These are phyloP conservation scores for Dorcus hopei DNA, from an alignment of 2,888 invertebrate species.

Conservation along the genomic window DNA sequence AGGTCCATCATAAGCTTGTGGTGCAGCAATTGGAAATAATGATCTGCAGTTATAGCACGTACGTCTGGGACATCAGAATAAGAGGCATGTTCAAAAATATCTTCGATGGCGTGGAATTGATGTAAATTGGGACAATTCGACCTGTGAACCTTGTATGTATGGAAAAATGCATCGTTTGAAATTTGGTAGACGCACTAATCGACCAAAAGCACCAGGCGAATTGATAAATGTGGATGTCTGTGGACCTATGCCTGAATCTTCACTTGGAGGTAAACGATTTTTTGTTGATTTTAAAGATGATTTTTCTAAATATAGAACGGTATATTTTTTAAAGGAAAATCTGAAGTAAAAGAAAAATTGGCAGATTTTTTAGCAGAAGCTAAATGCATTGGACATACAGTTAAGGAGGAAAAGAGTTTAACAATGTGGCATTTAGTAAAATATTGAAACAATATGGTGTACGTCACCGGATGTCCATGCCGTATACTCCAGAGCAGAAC, in stretches of 20 bases:
- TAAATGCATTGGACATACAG: not conserved
- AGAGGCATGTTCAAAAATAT: constrained; percentile 18
- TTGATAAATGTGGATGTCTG: constrained; percentile 1
- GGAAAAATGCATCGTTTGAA: constrained; percentile 23
- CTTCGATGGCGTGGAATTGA: constrained; percentile 15
- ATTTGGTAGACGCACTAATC: constrained; percentile 5
- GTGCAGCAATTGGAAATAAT: not conserved
- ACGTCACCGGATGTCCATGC: not conserved
- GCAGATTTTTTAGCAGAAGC: not conserved
- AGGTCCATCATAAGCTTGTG: not conserved
- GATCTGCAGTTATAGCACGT: constrained; percentile 21
- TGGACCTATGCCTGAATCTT: not conserved
- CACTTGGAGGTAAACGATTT: not conserved
- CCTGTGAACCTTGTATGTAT: constrained; percentile 25
- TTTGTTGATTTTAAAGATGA: not conserved
- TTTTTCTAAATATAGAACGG: not conserved
- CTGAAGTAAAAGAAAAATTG: constrained; percentile 1
- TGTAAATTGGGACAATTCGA: constrained; percentile 10
- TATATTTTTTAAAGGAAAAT: not conserved
- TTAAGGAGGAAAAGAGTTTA: not conserved
- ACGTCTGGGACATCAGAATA: constrained; percentile 23
- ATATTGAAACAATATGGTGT: not conserved
- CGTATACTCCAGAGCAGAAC: not conserved
- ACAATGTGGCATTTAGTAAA: not conserved
- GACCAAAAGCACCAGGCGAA: not conserved